A percentile compares a stretch with the other conserved stretches of the same genome.
These are phyloP conservation scores for Zaprionus ornatus DNA, from an alignment of 1,140 invertebrate genomes.

Conservation along the genomic window DNA sequence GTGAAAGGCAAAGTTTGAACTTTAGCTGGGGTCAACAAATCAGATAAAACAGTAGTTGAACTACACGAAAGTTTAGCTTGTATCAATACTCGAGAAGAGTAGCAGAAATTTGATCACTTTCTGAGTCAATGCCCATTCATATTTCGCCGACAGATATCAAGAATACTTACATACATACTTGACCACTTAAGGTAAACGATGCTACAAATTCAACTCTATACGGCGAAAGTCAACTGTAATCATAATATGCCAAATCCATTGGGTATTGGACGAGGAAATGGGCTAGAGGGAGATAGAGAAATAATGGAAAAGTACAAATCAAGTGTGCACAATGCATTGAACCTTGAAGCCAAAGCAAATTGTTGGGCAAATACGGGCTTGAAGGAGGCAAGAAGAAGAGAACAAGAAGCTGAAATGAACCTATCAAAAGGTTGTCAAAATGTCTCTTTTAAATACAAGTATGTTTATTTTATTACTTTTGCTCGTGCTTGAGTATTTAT, in stretches of 20 bases:
- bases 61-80: conserved; percentile 1
- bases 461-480: conserved; percentile 77
- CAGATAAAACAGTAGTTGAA: conserved; percentile 13
- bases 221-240: conserved; percentile 26
- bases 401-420: conserved; percentile 69
- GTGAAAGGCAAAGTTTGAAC: conserved; percentile 21
- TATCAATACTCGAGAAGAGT: neutral
- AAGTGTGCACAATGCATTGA: conserved; percentile 63
- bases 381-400: conserved; percentile 26
- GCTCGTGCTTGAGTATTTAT: conserved; percentile 66
- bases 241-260: conserved; percentile 25
- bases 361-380: conserved; percentile 16
- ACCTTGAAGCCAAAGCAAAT: conserved; percentile 44
- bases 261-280: conserved; percentile 6
- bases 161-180: conserved; percentile 10
- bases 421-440: conserved; percentile 79
- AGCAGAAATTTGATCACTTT: conserved; percentile 11
- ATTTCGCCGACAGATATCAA: conserved; percentile 13
- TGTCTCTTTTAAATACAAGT: conserved; percentile 73
- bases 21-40: conserved; percentile 20
- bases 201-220: conserved; percentile 11
- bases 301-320: conserved; percentile 32
- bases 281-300: neutral
- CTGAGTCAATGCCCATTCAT: conserved; percentile 17
- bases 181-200: conserved; percentile 33